Base-by-base conservation (phyloP, 2,113 vertebrate genomes). In the Panthera tigris region DNA sequence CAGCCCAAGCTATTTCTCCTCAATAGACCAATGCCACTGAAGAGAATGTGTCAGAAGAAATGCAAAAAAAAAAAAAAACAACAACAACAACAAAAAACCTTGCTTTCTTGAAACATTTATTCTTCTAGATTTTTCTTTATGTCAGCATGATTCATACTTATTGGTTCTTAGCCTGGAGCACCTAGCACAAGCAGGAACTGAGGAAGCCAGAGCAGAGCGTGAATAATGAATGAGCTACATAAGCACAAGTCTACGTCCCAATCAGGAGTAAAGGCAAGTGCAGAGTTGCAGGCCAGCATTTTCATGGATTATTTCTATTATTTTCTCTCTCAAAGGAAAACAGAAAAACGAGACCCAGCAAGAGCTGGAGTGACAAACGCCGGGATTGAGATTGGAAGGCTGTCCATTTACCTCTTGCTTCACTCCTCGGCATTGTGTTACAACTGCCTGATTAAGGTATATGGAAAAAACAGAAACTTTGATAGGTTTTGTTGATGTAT, bases 381-480 rank as follows among this genome's bases (percentile, higher is more conserved):
- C 48, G 83, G 78, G 18, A 57, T 52, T 89, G 83, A 31, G n/a
- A 79, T 36, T 16, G 5, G 81, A 97, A 95, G 85, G 66, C 81
- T 10, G 8, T 52, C 92, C 84, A 41, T 83, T 98, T 90, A 88
- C 96, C 61, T 81, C 73, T 93, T 96, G 52, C 85, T 31, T 80
- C 71, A 55, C 97, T 97, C 94, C 91, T 50, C 91, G 87, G 91
- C 94, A 55, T 65, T 91, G 66, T 5, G 0, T 96, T 96, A 95
- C 95, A 96, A 95, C 89, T 88, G 57, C 25, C 96, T 96, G 57
- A 97, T 97, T 98, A 98, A 99, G 98, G 98, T 99, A 99, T 95
- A 90, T 97, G 65, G 95, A 94, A 80, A 33, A 94, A n/a, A 2
- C 3, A 80, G 13, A 79, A 82, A 65, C 36, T 76, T 76, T 87